These are phyloP conservation scores for Falco berigora DNA, from an alignment of 2,797 vertebrate species.

Conservation along the genomic window DNA sequence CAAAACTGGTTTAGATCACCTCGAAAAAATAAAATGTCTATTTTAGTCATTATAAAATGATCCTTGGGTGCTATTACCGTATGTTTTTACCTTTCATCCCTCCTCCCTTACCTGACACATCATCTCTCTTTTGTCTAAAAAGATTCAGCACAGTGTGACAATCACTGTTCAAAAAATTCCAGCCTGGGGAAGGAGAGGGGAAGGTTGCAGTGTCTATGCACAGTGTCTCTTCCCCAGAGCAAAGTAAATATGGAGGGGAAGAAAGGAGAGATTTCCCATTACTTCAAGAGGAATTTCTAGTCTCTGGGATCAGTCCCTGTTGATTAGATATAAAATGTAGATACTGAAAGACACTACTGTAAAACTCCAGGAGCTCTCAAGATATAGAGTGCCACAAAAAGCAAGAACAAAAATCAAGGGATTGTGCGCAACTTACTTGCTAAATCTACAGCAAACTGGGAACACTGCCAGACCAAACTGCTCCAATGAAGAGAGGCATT, in stretches of 20 bases:
- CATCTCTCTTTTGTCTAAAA: neutral
- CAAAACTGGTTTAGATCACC: neutral
- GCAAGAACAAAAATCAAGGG: constrained; percentile 43
- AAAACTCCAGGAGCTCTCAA: constrained; percentile 23
- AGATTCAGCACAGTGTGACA: neutral
- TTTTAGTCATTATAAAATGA: neutral
- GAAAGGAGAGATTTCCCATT: neutral
- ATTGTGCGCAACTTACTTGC: constrained; percentile 37
- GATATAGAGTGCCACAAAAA: neutral
- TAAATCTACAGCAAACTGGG: constrained; percentile 59
- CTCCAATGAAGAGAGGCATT: constrained; percentile 60
- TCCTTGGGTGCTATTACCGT: neutral
- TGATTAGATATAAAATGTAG: neutral
- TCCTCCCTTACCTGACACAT: neutral
- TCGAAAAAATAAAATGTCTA: neutral
- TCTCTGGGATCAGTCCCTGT: neutral
- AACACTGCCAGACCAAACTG: constrained; percentile 55
- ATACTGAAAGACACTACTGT: neutral
- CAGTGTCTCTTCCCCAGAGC: neutral
- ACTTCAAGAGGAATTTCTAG: neutral
- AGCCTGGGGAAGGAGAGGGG: neutral
- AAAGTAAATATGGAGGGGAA: neutral
- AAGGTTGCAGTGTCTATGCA: neutral
- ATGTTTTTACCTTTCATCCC: neutral
- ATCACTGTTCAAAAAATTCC: neutral